These are phyloP conservation scores for Poecilus cupreus DNA, from an alignment of 2,888 invertebrate species.

Conservation along the genomic window DNA sequence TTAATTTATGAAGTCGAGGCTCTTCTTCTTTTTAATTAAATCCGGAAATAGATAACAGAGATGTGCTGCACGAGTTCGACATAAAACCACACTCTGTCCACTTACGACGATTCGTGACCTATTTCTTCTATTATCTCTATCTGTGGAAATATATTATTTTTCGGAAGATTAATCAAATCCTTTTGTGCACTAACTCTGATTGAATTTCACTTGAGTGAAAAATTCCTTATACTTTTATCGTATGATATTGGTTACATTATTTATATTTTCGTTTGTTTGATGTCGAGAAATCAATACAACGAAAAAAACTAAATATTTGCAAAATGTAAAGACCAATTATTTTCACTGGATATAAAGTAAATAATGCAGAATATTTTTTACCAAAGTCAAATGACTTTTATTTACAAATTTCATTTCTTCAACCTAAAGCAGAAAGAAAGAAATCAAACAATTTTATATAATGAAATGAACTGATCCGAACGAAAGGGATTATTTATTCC, in stretches of 20 bases:
- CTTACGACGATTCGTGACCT: slow-evolving; percentile 3
- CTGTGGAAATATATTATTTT: neutral
- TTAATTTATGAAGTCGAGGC: neutral
- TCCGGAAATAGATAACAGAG: slow-evolving; percentile 11
- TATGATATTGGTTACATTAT: too few species aligned
- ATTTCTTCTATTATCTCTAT: neutral
- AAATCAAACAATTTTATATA: too few species aligned
- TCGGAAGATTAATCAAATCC: slow-evolving; percentile 11
- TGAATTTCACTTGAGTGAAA: neutral
- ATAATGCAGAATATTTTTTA: neutral
- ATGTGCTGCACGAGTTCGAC: neutral
- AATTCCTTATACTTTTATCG: neutral
- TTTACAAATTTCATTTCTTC: too few species aligned
- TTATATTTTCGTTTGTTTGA: too few species aligned
- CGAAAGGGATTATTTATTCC: too few species aligned
- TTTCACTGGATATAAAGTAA: neutral
- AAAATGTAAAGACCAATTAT: slow-evolving; percentile 10
- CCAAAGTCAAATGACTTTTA: too few species aligned
- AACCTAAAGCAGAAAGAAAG: too few species aligned
- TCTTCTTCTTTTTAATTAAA: slow-evolving; percentile 18
- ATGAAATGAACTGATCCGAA: too few species aligned
- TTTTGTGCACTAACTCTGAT: neutral
- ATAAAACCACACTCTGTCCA: slow-evolving; percentile 20
- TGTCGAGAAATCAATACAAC: too few species aligned
- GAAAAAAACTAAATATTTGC: neutral